Base-by-base conservation (phyloP, 2,113 vertebrate genomes). In the Phodopus roborovskii region DNA sequence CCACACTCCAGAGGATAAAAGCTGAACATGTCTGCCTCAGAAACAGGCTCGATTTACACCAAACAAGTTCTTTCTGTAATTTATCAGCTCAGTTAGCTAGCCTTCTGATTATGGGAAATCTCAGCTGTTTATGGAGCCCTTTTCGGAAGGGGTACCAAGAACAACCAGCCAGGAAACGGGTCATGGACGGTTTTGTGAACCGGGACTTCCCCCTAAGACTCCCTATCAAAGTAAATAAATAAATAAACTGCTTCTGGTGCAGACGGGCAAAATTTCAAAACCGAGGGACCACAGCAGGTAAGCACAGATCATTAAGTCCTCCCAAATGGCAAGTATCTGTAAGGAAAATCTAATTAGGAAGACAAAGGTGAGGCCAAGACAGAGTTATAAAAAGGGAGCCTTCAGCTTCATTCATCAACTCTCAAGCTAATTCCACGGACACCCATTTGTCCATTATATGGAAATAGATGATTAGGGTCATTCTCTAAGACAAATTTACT, bases 1-100 rank as follows among this genome's bases (percentile, higher is more conserved):
- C 99, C 99, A 99, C 99, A 99, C 99, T 99, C 99, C 98, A 99
- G 99, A 99, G 99, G 99, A 99, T 99, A 99, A 99, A 99, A 99
- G 99, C 98, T 98, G 98, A 99, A 99, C 98, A 96, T 98, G 99
- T 99, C 98, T 99, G 98, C 99, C 98, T 98, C 98, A 99, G 98
- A 98, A 99, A 99, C 98, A 98, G 98, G 98, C 98, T 99, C 98
- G 97, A 97, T 98, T 99, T 99, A 98, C 98, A 98, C 98, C 97
- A 98, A 98, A 98, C 98, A 98, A 98, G 98, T 98, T 98, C 98
- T 98, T 99, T 98, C 98, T 98, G 98, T 98, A 98, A 98, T 99
- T 98, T 98, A 98, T 98, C 98, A 98, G 98, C 90, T 97, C 89
- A 90, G 97, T 98, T 97, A 97, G 97, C 97, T 98, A 98, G 98